Evolutionary conservation across 2,113 vertebrate genomes (phyloP), one percentile per base, ranked within the genome.

Genomic region (Odontesthes bonariensis): DNA sequence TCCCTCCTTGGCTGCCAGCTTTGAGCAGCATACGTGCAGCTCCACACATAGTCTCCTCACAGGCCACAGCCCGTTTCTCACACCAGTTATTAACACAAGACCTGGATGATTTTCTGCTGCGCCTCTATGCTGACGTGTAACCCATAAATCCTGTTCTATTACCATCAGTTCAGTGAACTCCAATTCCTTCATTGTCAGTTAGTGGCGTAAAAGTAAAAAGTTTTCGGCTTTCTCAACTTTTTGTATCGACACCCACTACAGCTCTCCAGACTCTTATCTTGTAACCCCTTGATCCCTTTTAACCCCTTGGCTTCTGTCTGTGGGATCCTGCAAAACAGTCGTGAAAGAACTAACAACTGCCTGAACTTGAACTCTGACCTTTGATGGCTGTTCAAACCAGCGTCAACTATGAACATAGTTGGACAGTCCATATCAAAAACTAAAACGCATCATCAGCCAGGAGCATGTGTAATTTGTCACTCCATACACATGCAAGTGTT

Each of bases 1-100:
- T 31, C 9, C 31, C 27, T 42, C 42, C 16, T 42, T 54, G 61
- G 14, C 14, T 79, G 66, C 72, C 78, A 75, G 72, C 71, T 77
- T 62, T 79, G 78, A 61, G 23, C 1, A 32, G 83, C 60, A 81
- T 91, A 91, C 86, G 89, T 91, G 89, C 88, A 55, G 77, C 4
- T 63, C 83, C 38, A 49, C 88, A 90, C 84, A 82, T 60, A 23
- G 56, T 16, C 71, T 62, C 63, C 52, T 69, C 65, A 19, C 54
- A 53, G 23, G 53, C 58, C 60, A 19, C 69, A 68, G 4, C 47
- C 70, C 31, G 49, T 38, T 68, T 42, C 68, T 79, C 55, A 9
- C 40, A 71, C 65, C 0, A 1, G 19, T 54, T 59, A 57, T 81
- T 49, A 69, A 42, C 33, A 17, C 35, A 47, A 42, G 56, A 32